Conservation (phyloP, 2,888 invertebrate genomes). For the Tinea pellionella region DNA sequence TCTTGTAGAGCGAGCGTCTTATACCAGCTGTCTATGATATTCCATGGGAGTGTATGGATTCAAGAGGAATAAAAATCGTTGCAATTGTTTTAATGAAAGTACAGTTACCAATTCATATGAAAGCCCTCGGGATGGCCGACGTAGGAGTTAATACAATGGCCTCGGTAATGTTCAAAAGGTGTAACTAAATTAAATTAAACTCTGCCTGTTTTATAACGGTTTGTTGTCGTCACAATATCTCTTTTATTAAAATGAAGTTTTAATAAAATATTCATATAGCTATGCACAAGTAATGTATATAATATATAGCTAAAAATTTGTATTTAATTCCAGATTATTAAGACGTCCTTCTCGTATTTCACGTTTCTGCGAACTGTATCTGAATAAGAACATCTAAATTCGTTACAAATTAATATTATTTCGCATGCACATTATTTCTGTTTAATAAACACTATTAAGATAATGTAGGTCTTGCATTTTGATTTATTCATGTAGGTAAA, state of each 20-base stretch:
- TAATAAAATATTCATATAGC: too few species aligned
- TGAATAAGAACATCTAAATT: background rate
- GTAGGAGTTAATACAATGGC: slow-evolving; percentile 33
- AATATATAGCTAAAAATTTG: too few species aligned
- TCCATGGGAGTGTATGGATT: slow-evolving; percentile 33
- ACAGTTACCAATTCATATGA: slow-evolving; percentile 26
- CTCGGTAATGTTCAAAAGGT: background rate
- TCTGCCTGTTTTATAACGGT: too few species aligned
- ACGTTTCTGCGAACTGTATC: background rate
- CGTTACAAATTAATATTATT: background rate
- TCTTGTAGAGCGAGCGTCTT: slow-evolving; percentile 26
- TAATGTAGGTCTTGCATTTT: too few species aligned
- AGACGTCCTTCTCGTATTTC: slow-evolving; percentile 1
- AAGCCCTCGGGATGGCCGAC: slow-evolving; percentile 24
- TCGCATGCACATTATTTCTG: too few species aligned
- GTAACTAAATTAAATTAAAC: background rate
- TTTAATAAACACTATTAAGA: too few species aligned
- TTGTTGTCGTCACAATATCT: too few species aligned
- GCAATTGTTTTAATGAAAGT: slow-evolving; percentile 24
- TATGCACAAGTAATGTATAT: too few species aligned
- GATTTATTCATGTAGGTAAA: too few species aligned
- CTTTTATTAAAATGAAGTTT: too few species aligned
- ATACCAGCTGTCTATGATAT: slow-evolving; percentile 26
- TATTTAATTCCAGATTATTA: background rate
- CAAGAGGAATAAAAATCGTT: slow-evolving; percentile 22